Base-by-base conservation (phyloP, 1,140 invertebrate species). In the Drosophila pseudoananassae region DNA sequence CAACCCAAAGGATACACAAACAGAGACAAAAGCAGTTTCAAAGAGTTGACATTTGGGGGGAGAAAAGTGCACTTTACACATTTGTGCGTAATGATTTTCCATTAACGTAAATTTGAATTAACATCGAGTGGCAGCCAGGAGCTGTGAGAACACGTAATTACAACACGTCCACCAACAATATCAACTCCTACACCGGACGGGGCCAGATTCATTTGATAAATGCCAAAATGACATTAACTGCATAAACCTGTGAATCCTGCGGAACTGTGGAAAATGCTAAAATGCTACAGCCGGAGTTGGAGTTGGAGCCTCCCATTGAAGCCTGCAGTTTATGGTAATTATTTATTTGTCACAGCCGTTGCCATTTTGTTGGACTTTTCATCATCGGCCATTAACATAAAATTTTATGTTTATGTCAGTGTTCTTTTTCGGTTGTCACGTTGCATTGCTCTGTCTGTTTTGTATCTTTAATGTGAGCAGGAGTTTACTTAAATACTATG, bases 101-200 rank as follows among this genome's bases (percentile, higher is more conserved):
- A 90, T 90, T 90, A 90, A 90, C 81, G 85, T 87, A 90, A 90
- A 90, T 90, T 90, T 90, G 81, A 90, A 90, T 90, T 90, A 90
- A 87, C 85, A 73, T 72, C 59, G 45, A 74, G 64, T 57, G 63
- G 54, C 55, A 58, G 25, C 47, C 43, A 43, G 63, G 45, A 65
- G 72, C 78, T 73, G 53, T 53, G 59, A 43, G 40, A 63, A 66
- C 82, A 76, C 65, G 75, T 71, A 88, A 83, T 84, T 89, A 75
- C 74, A 90, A 78, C 64, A 75, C 70, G 69, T 68, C 57, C 84
- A 64, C 70, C 54, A 58, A 31, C 61, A 66, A 54, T 36, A 47
- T 69, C 17, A 36, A 36, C 33, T 40, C 40, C 49, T 40, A 45
- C 40, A 31, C 43, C 40, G 7, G 38, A 29, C 40, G 4, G 33